Evolutionary conservation across 2,113 vertebrate species (phyloP), one percentile per base, ranked within the genome.

Genomic region (Dendrocopos noguchii): DNA sequence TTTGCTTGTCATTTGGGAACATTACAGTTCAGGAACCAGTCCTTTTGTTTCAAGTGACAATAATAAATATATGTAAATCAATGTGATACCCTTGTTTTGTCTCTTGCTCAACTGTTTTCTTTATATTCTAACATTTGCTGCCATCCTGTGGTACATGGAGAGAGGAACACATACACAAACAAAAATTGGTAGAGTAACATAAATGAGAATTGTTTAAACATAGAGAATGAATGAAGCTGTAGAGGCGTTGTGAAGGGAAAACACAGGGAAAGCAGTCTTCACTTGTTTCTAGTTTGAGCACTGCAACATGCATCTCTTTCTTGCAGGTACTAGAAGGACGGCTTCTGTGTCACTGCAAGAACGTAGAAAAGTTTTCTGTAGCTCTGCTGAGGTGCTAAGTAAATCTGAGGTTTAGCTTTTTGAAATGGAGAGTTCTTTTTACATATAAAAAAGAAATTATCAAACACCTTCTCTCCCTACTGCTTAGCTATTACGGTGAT

Each of bases 41-140:
- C 10, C 5, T 87, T 92, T 63, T 61, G 20, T 84, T 92, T 90
- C 70, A 82, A 64, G 12, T 57, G 73, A 82, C 42, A 85, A 16
- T 74, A 52, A 73, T 47, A 13, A 52, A 73, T 47, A 13, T 4
- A 9, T 50, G 61, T 15, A 68, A 67, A 70, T 29, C 29, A 39
- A 25, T 29, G 50, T 44, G 78, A 42, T 55, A 39, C 2, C 29
- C 21, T 60, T 76, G 42, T 55, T 79, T 88, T 91, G 15, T 84
- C 44, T 71, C 22, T 50, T 0, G 5, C 29, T 24, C 33, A 25
- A 25, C 74, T 88, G 31, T 88, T 91, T 75, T 90, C 83, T 93
- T 88, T 63, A 87, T 95, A 42, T 33, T 88, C 68, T 95, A 96
- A 78, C 72, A 67, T 96, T 91, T 95, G 93, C 95, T 96, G 96